phyloP scores from a whole-genome alignment of 2,797 vertebrate genomes.

The Eulemur rubriventer region DNA sequence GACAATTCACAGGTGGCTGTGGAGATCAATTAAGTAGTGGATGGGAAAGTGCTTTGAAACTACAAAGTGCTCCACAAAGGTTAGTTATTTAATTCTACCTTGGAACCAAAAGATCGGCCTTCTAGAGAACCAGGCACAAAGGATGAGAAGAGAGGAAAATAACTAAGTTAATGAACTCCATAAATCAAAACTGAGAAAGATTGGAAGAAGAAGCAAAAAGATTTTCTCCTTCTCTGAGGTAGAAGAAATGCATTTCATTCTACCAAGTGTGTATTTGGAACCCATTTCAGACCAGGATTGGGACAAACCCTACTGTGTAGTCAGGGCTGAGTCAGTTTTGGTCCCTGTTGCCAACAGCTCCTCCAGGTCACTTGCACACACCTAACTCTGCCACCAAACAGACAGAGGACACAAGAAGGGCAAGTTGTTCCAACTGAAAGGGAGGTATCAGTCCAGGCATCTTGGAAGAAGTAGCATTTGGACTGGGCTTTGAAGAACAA shows the following conservation, averaged over 20 bases:
- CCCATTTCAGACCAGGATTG: background rate
- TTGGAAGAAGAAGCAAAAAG: background rate
- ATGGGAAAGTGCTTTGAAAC: conserved; percentile 25
- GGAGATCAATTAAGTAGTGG: conserved; percentile 38
- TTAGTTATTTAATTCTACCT: conserved; percentile 62
- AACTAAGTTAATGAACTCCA: conserved; percentile 63
- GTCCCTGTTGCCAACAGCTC: background rate
- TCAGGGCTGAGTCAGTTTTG: background rate
- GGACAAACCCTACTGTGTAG: background rate
- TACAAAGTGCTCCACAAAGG: conserved; percentile 28
- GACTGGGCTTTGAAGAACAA: background rate
- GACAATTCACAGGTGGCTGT: conserved; percentile 7
- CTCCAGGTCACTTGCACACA: background rate
- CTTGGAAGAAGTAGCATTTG: background rate
- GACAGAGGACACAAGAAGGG: background rate
- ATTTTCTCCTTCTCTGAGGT: background rate
- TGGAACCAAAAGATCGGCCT: conserved; percentile 51
- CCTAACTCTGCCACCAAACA: background rate
- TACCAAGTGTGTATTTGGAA: background rate
- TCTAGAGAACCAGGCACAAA: conserved; percentile 41
- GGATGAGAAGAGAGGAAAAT: conserved; percentile 50
- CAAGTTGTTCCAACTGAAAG: background rate
- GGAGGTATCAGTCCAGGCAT: background rate
- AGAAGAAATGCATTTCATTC: background rate
- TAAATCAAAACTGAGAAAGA: conserved; percentile 72